Base-by-base conservation (phyloP, 2,888 invertebrate genomes). In the Erynnis tages region DNA sequence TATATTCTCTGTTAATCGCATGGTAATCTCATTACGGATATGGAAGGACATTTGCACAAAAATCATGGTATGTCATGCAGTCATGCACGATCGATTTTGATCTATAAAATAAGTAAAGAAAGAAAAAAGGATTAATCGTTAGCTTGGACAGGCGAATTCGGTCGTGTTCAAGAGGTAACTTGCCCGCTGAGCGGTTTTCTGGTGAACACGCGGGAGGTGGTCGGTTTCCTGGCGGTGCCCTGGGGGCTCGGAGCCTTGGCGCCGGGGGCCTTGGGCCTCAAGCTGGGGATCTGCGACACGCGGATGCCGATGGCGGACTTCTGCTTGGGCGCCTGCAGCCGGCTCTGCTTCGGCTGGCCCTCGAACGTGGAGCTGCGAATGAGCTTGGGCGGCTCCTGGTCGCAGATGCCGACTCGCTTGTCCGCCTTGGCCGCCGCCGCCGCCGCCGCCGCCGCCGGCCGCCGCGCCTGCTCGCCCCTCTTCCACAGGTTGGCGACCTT, bases 401-500 rank as follows among this genome's bases (percentile, higher is more conserved):
- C 74, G 54, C 80, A 68, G 29, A 93, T 91, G 92, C 92, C 93
- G 5, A 92, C 91, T 56, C 91, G 83, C 37, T 88, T 91, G 53
- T 93, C 93, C 5, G 91, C 90, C 64, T 91, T n/a, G n/a, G 92
- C 2, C 86, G 78, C 2, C 86, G 78, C 37, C 82, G 3, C 13
- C 17, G 90, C 58, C 53, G 93, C 93, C 64, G 94, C 94, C 0
- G 94, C 94, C 70, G 95, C 95, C 95, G n/a, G 92, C 2, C 86
- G 78, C 2, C 86, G 78, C 37, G 82, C 5, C 13, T 29, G 90
- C 58, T 53, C 93, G 93, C 64, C 94, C 94, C 0, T 94, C 94
- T 71, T 95, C 95, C 95, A 96, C 10, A 96, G 77, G 65, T 91
- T 94, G 0, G 95, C 94, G 47, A 96, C 95, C 75, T 94, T 95